phyloP scores from a whole-genome alignment of 2,888 invertebrate species.

The Molanna angustata region DNA sequence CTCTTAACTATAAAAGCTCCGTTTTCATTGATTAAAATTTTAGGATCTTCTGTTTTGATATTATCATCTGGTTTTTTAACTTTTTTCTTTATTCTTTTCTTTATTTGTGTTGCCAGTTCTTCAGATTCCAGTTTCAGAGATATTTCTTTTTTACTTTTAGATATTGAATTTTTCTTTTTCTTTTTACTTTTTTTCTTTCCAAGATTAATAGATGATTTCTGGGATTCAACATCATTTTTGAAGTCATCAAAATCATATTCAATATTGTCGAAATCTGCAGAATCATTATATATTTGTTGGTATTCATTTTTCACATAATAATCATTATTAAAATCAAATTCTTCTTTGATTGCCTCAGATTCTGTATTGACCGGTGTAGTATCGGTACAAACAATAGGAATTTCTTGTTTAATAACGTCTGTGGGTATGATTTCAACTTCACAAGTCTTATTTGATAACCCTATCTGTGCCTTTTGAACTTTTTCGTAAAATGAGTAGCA shows the following conservation, averaged over 20 bases:
- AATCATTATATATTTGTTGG: neutral
- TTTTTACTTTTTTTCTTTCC: neutral
- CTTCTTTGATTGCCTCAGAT: neutral
- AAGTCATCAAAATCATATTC: neutral
- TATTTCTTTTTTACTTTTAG: neutral
- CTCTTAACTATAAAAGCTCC: slow-evolving; percentile 6
- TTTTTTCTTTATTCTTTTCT: slow-evolving; percentile 4
- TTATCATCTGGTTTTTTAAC: neutral
- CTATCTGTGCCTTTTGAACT: slow-evolving; percentile 2
- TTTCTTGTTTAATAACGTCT: slow-evolving; percentile 3
- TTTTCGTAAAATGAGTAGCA: slow-evolving; percentile 7
- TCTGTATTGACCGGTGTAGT: neutral
- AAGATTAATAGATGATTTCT: neutral
- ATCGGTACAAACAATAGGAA: too few species aligned
- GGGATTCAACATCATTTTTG: slow-evolving; percentile 1
- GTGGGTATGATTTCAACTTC: neutral
- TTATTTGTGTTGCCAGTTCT: neutral
- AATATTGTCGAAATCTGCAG: neutral
- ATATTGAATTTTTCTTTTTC: neutral
- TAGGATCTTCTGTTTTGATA: slow-evolving; percentile 4
- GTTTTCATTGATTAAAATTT: slow-evolving; percentile 7
- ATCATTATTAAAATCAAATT: neutral
- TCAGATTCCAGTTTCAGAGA: neutral
- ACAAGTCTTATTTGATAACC: neutral
- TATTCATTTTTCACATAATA: neutral